Percentiles rank a stretch among this genome's conserved stretches.
Conservation (phyloP, 37 sponge, comb jelly and placozoan genomes). For the Cliona cf. orientalis region DNA sequence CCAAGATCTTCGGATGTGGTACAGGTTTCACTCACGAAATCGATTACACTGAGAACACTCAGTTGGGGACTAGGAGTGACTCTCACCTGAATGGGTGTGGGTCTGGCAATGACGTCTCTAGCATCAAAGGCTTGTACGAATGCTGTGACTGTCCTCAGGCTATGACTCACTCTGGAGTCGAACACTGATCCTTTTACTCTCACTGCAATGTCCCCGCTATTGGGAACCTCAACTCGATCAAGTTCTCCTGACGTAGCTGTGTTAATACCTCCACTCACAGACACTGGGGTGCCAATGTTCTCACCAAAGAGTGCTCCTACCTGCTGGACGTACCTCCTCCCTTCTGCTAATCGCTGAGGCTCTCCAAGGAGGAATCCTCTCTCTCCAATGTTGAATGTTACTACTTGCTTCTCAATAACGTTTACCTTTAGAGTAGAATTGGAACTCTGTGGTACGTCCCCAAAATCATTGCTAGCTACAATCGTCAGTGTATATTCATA, state of each 20-base stretch:
- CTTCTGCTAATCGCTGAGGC: background rate
- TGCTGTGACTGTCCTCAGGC: slow-evolving; percentile 35
- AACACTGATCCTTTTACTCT: slow-evolving; percentile 24
- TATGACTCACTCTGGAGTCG: slow-evolving; percentile 22
- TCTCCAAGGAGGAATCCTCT: slow-evolving; percentile 38
- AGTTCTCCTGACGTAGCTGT: slow-evolving; percentile 6
- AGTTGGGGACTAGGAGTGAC: slow-evolving; percentile 4
- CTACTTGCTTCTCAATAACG: slow-evolving; percentile 50
- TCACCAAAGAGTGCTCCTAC: slow-evolving; percentile 44
- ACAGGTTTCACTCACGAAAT: slow-evolving; percentile 2
- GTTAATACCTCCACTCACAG: slow-evolving; percentile 27
- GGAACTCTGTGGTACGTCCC: background rate
- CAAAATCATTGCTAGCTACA: slow-evolving; percentile 41
- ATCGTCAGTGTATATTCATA: slow-evolving; percentile 8
- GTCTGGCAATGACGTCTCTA: slow-evolving; percentile 14
- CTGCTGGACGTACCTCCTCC: slow-evolving; percentile 20
- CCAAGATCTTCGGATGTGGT: slow-evolving; percentile 39
- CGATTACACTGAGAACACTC: background rate
- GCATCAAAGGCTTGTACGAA: slow-evolving; percentile 49
- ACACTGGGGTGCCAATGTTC: slow-evolving; percentile 24
- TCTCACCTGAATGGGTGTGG: slow-evolving; percentile 26
- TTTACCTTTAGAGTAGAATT: background rate
- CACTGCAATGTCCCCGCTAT: slow-evolving; percentile 8
- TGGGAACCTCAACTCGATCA: slow-evolving; percentile 12
- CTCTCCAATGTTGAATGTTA: slow-evolving; percentile 12